Evolutionary conservation across 2,888 invertebrate species (phyloP), one percentile per base, ranked within the genome.

Genomic region (Cyrtodaria siliqua): DNA sequence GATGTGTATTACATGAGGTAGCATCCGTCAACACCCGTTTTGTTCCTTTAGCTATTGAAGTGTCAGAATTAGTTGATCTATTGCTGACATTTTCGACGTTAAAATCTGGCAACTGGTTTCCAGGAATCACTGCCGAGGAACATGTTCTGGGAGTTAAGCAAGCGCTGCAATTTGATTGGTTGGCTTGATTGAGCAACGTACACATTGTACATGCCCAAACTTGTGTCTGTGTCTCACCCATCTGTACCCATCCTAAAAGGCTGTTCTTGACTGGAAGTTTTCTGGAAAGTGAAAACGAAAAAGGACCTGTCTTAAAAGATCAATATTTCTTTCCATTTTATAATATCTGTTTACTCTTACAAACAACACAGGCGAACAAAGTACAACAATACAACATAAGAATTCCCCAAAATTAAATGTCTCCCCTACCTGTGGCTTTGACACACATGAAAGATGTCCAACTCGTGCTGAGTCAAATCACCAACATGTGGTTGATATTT

Each of bases 161-260:
- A 1, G 72, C 85, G 14, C 55, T 66, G 79, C 89, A 89, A 20
- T 52, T 81, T 12, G 53, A 52, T 16, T 66, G 56, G 50, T 64
- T 67, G 3, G 62, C 70, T 24, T 61, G 61, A 68, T 89, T 89
- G 18, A 87, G 74, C 8, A 87, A 74, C 8, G 89, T 89, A 74
- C 89, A 89, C 0, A 56, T 42, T 1, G 60, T 33, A 71, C 89
- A 89, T 2, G 83, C 49, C 89, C 89, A 89, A 2, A 50, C 53
- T 29, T 2, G 38, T 8, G 40, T 40, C 9, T 23, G 38, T 14
- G 12, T 38, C 8, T 27, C 12, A 29, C 63, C 62, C 16, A 42
- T 42, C 18, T 57, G 60, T 9, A 89, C 86, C 89, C 89, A 89
- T 8, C 87, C 87, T n/a, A 89, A 59, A 12, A 89, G 76, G 66